These are phyloP conservation scores for Xylocopa sonorina DNA, from an alignment of 1,140 invertebrate species.

Conservation along the genomic window DNA sequence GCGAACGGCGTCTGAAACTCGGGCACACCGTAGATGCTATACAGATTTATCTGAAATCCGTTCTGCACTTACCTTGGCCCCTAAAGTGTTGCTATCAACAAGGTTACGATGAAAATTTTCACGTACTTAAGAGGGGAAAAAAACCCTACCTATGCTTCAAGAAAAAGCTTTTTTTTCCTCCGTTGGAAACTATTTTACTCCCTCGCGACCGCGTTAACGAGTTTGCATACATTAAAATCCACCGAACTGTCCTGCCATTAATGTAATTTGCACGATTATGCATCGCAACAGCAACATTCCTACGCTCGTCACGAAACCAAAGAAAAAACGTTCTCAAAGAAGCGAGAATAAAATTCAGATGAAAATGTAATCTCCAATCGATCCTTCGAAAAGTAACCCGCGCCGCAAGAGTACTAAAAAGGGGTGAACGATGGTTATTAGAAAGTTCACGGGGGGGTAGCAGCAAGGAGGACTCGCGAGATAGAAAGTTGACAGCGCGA, in stretches of 20 bases:
- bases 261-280: no score
- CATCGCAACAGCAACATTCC: no score
- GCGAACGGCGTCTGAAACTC: background rate
- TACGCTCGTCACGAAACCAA: no score
- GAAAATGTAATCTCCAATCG: background rate
- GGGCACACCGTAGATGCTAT: background rate
- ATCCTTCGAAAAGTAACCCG: no score
- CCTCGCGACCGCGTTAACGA: no score
- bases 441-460: conserved; percentile 1
- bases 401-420: background rate
- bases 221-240: no score
- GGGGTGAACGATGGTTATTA: background rate
- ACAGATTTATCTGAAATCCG: background rate
- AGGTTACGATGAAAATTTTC: background rate
- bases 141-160: background rate
- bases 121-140: background rate
- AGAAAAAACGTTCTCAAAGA: no score
- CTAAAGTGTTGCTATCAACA: background rate
- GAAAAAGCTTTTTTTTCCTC: background rate
- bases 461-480: background rate
- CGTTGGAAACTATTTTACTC: no score
- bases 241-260: no score
- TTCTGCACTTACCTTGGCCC: background rate
- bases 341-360: background rate
- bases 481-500: background rate